Evolutionary conservation across 2,113 vertebrate genomes (phyloP).

Genomic region (Pluvianellus socialis): DNA sequence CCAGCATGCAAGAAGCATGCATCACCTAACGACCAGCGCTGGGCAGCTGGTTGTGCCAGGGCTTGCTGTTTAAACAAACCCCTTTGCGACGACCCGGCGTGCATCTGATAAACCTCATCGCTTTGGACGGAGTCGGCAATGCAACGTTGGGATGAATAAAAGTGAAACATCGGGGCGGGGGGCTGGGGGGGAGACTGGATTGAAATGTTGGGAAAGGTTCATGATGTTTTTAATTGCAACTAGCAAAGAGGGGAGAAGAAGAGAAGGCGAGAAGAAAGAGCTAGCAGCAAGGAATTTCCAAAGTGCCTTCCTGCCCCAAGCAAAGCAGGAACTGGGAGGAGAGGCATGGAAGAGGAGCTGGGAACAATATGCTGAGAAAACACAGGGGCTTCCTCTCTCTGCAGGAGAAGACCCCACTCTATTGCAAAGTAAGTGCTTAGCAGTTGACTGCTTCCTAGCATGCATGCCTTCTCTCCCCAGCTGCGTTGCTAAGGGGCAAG

Average conservation of each 20-base stretch:
- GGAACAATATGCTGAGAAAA: slow-evolving; percentile 83
- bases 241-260: not conserved
- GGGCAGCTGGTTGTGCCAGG: not conserved
- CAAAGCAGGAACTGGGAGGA: slow-evolving; percentile 83
- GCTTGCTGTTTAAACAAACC: not conserved
- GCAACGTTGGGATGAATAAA: not conserved
- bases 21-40: not conserved
- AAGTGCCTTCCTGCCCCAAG: slow-evolving; percentile 80
- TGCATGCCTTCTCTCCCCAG: slow-evolving; percentile 87
- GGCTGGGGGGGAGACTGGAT: not conserved
- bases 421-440: slow-evolving; percentile 79
- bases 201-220: not conserved
- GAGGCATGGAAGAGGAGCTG: slow-evolving; percentile 82
- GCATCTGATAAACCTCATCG: not conserved
- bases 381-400: slow-evolving; percentile 78
- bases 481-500: slow-evolving; percentile 86
- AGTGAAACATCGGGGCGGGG: not conserved
- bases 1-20: not conserved
- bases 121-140: not conserved
- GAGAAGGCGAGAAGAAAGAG: slow-evolving; percentile 63
- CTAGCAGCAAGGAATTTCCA: slow-evolving; percentile 94
- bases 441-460: slow-evolving; percentile 76
- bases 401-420: slow-evolving; percentile 77
- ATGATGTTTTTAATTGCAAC: slow-evolving; percentile 38
- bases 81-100: not conserved